phyloP scores from a whole-genome alignment of 2,888 invertebrate species.

The Theretra japonica region DNA sequence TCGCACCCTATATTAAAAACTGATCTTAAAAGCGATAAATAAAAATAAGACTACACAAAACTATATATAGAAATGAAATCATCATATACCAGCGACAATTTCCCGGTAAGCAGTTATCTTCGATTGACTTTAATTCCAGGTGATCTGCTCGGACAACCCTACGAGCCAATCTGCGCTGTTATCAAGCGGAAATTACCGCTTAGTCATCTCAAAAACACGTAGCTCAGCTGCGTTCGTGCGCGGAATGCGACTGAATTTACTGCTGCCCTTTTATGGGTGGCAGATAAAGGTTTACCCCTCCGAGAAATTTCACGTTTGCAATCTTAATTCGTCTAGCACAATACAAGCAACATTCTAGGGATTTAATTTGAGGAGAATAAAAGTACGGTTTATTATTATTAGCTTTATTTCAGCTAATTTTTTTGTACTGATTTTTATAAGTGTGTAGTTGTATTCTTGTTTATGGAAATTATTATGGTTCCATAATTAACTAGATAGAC shows the following conservation, averaged over 20 bases:
- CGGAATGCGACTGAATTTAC: neutral
- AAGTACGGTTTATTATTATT: no score
- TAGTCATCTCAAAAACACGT: neutral
- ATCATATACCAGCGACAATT: neutral
- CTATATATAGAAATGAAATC: neutral
- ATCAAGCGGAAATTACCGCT: conserved; percentile 6
- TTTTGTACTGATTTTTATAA: no score
- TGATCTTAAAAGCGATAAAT: no score
- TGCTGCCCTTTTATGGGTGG: neutral
- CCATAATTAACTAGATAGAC: no score
- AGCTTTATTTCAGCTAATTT: no score
- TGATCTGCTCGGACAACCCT: neutral
- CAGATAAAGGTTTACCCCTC: neutral
- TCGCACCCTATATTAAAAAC: no score
- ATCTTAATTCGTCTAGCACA: neutral
- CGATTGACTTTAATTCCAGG: neutral
- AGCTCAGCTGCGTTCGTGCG: neutral
- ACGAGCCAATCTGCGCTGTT: neutral
- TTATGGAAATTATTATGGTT: no score
- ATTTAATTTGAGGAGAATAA: no score
- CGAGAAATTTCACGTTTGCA: neutral
- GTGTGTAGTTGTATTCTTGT: no score
- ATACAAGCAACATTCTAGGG: no score
- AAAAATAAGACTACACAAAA: neutral
- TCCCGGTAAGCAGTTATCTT: neutral